A percentile compares a stretch with the other conserved stretches of the same genome.
Evolutionary conservation across 2,797 vertebrate species (phyloP).

Genomic region (Anguilla anguilla): DNA sequence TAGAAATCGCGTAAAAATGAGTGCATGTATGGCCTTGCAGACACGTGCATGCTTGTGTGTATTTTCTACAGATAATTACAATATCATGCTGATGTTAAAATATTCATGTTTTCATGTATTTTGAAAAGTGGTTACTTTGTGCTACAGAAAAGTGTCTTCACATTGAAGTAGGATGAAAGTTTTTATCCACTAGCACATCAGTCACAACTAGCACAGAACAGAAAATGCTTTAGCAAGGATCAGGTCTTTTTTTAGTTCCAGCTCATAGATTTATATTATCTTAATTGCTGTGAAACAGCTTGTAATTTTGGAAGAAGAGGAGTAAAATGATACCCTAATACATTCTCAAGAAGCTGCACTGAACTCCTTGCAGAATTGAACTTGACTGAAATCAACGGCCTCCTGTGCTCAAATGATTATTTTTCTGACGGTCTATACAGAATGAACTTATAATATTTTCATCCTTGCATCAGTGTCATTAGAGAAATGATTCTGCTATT

Average conservation of each 20-base stretch:
- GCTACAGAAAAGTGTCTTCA: background rate
- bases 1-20: background rate
- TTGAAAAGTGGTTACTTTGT: background rate
- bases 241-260: background rate
- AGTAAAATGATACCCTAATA: background rate
- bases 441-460: background rate
- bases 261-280: background rate
- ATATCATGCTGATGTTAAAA: background rate
- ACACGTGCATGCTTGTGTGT: background rate
- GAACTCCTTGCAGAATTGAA: background rate
- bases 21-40: background rate
- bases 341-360: background rate
- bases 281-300: background rate
- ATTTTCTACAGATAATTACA: background rate
- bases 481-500: background rate
- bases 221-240: background rate
- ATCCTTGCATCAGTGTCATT: background rate
- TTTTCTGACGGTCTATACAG: background rate
- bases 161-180: background rate
- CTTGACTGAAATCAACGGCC: constrained; percentile 1
- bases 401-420: background rate
- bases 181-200: background rate
- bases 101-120: background rate
- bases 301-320: background rate
- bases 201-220: background rate